Evolutionary conservation across 2,888 invertebrate genomes (phyloP).

Genomic region (Automeris io): DNA sequence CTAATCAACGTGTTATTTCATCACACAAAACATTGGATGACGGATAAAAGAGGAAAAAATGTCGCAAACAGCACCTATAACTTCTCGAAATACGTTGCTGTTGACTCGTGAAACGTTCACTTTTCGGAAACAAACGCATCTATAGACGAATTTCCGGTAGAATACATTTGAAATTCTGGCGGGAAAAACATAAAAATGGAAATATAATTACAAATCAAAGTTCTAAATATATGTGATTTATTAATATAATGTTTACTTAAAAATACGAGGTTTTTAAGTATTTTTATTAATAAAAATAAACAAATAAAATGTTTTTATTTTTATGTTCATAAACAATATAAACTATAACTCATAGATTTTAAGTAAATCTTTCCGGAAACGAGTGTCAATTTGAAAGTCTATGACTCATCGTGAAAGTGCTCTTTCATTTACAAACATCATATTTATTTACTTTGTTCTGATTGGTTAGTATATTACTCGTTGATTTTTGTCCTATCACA

Average conservation of each 20-base stretch:
- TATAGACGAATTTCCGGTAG: constrained; percentile 75
- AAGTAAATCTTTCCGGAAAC: constrained; percentile 66
- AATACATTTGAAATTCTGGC: constrained; percentile 65
- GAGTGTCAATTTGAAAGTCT: constrained; percentile 69
- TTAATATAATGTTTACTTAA: not conserved
- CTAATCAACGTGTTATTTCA: constrained; percentile 74
- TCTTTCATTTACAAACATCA: constrained; percentile 37
- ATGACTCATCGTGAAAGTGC: constrained; percentile 61
- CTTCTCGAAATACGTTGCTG: constrained; percentile 78
- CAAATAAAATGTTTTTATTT: constrained; percentile 14
- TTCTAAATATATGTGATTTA: constrained; percentile 8
- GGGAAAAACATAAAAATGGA: constrained; percentile 36
- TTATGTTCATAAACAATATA: constrained; percentile 44
- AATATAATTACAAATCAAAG: constrained; percentile 8
- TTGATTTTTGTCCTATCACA: constrained; percentile 18
- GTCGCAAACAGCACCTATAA: constrained; percentile 75
- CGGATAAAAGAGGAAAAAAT: constrained; percentile 76
- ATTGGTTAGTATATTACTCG: constrained; percentile 16
- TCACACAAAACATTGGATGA: constrained; percentile 74
- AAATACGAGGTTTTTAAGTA: not conserved
- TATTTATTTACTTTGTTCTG: constrained; percentile 8
- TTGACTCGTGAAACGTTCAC: constrained; percentile 78
- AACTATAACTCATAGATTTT: constrained; percentile 47
- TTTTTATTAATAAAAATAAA: constrained; percentile 4
- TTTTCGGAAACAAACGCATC: constrained; percentile 78